Conservation (phyloP, 2,797 vertebrate genomes). For the Chelidonichthys spinosus region DNA sequence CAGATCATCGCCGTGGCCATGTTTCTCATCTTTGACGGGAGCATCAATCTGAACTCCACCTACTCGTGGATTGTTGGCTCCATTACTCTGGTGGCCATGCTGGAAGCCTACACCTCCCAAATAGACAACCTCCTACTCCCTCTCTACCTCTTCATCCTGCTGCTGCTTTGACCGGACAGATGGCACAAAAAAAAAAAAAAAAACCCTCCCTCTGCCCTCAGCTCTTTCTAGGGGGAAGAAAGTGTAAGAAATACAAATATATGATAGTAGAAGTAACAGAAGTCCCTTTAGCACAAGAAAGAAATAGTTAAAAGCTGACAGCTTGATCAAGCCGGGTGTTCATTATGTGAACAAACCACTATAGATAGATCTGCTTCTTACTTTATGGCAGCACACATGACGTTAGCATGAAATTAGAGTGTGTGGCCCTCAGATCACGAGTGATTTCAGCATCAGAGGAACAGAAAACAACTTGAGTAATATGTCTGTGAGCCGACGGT, state of each 20-base stretch:
- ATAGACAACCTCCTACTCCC: slow-evolving; percentile 97
- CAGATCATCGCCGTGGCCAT: slow-evolving; percentile 95
- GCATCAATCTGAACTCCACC: slow-evolving; percentile 92
- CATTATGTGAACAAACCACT: slow-evolving; percentile 15
- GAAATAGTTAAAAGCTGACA: background rate
- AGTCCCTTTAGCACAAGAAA: slow-evolving; percentile 40
- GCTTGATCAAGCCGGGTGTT: background rate
- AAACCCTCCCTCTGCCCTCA: slow-evolving; percentile 3
- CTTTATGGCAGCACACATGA: slow-evolving; percentile 31
- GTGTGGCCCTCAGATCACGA: slow-evolving; percentile 25
- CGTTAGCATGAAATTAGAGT: slow-evolving; percentile 34
- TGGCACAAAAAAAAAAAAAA: slow-evolving; percentile 15
- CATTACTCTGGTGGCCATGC: slow-evolving; percentile 91
- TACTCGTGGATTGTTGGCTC: slow-evolving; percentile 95
- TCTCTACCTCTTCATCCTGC: slow-evolving; percentile 94
- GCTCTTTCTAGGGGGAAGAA: background rate
- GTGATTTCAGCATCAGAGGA: slow-evolving; percentile 28
- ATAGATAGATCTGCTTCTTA: slow-evolving; percentile 9
- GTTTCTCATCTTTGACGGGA: slow-evolving; percentile 93
- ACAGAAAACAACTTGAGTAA: too few species aligned
- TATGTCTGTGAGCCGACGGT: slow-evolving; percentile 1
- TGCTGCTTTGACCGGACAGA: slow-evolving; percentile 87
- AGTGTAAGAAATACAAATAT: slow-evolving; percentile 10
- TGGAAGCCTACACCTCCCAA: slow-evolving; percentile 96
- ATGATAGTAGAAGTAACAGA: background rate